Evolutionary conservation across 2,797 vertebrate species (phyloP).

Genomic region (Podarcis lilfordi): DNA sequence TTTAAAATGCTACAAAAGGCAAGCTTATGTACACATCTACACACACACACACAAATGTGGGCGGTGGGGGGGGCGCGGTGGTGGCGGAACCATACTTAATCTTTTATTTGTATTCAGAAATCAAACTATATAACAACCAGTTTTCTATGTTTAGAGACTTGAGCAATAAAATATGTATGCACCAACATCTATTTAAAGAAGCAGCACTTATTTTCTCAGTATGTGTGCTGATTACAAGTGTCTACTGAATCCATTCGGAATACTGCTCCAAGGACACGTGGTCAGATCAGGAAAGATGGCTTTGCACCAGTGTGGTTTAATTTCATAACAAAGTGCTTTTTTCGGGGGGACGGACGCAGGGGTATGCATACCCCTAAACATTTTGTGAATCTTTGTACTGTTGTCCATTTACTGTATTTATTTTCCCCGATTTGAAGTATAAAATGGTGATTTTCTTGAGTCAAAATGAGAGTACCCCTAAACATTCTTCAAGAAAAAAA

Average conservation of each 20-base stretch:
- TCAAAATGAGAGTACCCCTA: too few species aligned
- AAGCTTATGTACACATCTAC: constrained; percentile 61
- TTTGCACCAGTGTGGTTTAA: too few species aligned
- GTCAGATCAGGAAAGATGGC: too few species aligned
- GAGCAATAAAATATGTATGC: constrained; percentile 53
- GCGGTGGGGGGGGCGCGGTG: too few species aligned
- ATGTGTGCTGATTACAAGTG: background rate
- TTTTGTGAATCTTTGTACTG: too few species aligned
- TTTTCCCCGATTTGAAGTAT: too few species aligned
- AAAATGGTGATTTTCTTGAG: too few species aligned
- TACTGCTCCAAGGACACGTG: background rate
- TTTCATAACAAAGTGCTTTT: too few species aligned
- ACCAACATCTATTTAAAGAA: constrained; percentile 27
- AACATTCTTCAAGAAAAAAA: too few species aligned
- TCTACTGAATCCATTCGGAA: background rate
- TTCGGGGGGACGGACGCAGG: too few species aligned
- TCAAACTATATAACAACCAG: background rate
- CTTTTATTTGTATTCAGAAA: constrained; percentile 58
- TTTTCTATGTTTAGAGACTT: constrained; percentile 60
- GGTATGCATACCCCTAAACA: too few species aligned
- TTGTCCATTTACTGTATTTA: too few species aligned
- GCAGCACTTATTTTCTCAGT: background rate
- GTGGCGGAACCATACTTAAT: constrained; percentile 58
- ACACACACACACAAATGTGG: constrained; percentile 42
- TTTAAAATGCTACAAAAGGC: constrained; percentile 71